These are phyloP conservation scores for Columba janthina DNA, from an alignment of 2,113 vertebrate genomes.

Conservation along the genomic window DNA sequence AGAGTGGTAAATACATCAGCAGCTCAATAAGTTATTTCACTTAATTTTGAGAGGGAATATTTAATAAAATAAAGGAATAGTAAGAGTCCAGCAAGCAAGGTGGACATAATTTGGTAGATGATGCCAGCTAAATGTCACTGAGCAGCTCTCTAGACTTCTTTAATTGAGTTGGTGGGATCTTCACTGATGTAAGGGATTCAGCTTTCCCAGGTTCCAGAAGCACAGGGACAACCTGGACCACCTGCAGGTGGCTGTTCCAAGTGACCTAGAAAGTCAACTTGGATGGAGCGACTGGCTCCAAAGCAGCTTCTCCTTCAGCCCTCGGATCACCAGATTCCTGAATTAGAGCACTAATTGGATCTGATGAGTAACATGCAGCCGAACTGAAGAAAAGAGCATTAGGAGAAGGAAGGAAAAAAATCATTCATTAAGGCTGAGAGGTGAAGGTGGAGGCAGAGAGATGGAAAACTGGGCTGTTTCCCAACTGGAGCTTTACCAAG, in stretches of 20 bases:
- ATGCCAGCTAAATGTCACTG: rapidly evolving
- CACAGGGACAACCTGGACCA: neutral
- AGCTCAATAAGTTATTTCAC: neutral
- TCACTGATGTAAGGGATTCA: neutral
- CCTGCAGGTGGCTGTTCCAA: neutral
- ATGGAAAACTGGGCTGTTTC: slow-evolving; percentile 57
- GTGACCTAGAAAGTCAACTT: neutral
- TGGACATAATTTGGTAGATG: neutral
- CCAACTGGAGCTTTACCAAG: slow-evolving; percentile 62
- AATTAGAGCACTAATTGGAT: neutral
- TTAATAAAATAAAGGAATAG: neutral
- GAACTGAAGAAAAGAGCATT: slow-evolving; percentile 44
- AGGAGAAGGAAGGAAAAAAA: slow-evolving; percentile 31
- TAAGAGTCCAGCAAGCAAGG: rapidly evolving
- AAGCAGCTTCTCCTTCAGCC: neutral
- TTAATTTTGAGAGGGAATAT: neutral
- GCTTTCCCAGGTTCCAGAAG: neutral
- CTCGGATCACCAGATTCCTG: neutral
- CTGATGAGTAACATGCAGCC: neutral
- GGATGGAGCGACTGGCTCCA: neutral
- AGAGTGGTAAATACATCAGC: neutral
- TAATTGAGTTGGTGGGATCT: neutral
- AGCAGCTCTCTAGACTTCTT: neutral
- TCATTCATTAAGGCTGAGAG: slow-evolving; percentile 43
- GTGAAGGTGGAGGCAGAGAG: slow-evolving; percentile 57